Evolutionary conservation across 2,888 invertebrate species (phyloP).

Genomic region (Stenodema calcarata): DNA sequence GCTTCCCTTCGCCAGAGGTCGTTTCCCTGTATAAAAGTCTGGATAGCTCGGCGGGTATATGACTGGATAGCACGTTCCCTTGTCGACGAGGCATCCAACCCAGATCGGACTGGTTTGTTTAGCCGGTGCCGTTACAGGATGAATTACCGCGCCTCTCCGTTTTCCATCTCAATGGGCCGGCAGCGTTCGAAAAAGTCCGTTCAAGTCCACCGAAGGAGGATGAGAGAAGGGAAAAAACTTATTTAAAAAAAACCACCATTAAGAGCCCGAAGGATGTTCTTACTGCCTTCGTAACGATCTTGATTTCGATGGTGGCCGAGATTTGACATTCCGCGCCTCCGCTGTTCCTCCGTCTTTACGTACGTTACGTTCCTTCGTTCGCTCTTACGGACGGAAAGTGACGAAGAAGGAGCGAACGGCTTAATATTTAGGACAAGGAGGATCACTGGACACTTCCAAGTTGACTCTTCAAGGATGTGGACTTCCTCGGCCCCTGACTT

Average conservation of each 20-base stretch:
- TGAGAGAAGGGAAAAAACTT: background rate
- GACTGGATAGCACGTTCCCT: slow-evolving; percentile 9
- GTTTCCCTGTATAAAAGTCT: background rate
- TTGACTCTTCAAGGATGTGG: background rate
- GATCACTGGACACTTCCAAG: background rate
- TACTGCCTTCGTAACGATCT: background rate
- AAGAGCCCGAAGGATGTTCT: background rate
- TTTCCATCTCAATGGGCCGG: background rate
- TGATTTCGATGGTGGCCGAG: background rate
- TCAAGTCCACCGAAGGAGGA: background rate
- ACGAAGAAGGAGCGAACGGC: background rate
- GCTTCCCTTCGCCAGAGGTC: background rate
- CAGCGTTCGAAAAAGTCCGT: background rate
- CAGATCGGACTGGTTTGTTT: slow-evolving; percentile 20
- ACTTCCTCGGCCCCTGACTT: background rate
- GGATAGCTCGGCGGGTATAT: background rate
- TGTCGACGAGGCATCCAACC: slow-evolving; percentile 7
- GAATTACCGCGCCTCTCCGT: slow-evolving; percentile 13
- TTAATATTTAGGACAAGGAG: background rate
- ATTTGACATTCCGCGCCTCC: background rate
- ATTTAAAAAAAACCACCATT: background rate
- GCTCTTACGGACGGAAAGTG: too few relatives aligned
- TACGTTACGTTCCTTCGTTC: too few relatives aligned
- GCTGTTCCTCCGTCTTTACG: too few relatives aligned
- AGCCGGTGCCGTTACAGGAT: slow-evolving; percentile 28